These are phyloP conservation scores for Ailuropoda melanoleuca DNA, from an alignment of 2,113 vertebrate species.

Conservation along the genomic window DNA sequence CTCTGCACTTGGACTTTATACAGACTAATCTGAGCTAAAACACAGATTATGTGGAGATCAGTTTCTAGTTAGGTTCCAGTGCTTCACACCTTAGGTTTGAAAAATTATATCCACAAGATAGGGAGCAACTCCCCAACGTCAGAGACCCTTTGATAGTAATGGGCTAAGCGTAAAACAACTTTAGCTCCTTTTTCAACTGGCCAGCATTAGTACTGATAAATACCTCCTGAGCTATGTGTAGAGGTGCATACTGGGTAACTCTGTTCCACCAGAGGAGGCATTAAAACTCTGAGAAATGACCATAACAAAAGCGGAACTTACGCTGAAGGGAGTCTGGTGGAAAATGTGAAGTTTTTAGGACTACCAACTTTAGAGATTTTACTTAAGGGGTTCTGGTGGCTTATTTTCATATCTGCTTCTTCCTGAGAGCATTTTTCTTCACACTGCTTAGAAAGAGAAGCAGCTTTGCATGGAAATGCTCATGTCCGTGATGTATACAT, in stretches of 20 bases:
- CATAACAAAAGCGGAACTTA: background rate
- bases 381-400: background rate
- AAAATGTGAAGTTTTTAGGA: background rate
- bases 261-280: background rate
- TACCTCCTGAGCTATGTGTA: background rate
- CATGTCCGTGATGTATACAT: background rate
- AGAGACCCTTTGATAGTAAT: background rate
- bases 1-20: background rate
- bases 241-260: background rate
- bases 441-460: constrained; percentile 2
- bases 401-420: background rate
- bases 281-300: background rate
- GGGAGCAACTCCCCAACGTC: background rate
- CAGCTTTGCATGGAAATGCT: background rate
- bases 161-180: background rate
- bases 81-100: constrained; percentile 16
- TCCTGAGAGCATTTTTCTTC: background rate
- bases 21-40: background rate
- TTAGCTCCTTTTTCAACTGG: background rate
- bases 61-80: background rate
- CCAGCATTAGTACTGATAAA: background rate
- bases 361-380: background rate
- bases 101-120: background rate
- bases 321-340: background rate
- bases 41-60: background rate